Conservation (phyloP, 2,888 invertebrate genomes). For the Sinentomon sp. region DNA sequence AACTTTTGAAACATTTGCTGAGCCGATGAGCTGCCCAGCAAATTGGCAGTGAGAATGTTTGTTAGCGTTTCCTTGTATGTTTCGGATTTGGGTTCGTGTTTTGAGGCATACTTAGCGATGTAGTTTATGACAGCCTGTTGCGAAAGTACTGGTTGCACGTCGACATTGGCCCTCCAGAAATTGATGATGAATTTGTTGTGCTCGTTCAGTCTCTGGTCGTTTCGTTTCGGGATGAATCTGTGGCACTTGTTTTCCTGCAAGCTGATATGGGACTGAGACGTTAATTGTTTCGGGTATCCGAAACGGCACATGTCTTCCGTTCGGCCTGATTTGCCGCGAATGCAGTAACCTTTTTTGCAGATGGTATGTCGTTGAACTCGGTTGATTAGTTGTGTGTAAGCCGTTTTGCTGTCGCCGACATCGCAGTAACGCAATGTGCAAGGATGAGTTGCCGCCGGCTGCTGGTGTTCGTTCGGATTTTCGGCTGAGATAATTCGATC, state of each 20-base stretch:
- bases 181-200: slow-evolving; percentile 8
- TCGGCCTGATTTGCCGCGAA: slow-evolving; percentile 5
- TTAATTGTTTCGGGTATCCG: slow-evolving; percentile 8
- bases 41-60: no score
- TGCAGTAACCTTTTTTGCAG: slow-evolving; percentile 5
- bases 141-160: slow-evolving; percentile 5
- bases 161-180: slow-evolving; percentile 10
- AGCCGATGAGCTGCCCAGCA: no score
- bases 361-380: slow-evolving; percentile 6
- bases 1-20: no score
- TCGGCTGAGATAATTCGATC: slow-evolving; percentile 7
- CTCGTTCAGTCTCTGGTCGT: slow-evolving; percentile 5
- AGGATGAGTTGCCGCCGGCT: slow-evolving; percentile 7
- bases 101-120: slow-evolving; percentile 10
- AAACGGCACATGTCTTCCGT: slow-evolving; percentile 6
- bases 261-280: not conserved
- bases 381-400: slow-evolving; percentile 5
- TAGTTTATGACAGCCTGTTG: slow-evolving; percentile 7
- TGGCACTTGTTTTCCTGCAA: slow-evolving; percentile 1
- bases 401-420: not conserved
- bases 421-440: slow-evolving; percentile 4
- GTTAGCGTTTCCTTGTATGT: no score
- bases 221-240: slow-evolving; percentile 5
- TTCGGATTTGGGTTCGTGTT: slow-evolving; percentile 4
- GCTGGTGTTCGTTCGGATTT: slow-evolving; percentile 7